Conservation (phyloP, 2,113 vertebrate genomes). For the Turdus rufiventris region DNA sequence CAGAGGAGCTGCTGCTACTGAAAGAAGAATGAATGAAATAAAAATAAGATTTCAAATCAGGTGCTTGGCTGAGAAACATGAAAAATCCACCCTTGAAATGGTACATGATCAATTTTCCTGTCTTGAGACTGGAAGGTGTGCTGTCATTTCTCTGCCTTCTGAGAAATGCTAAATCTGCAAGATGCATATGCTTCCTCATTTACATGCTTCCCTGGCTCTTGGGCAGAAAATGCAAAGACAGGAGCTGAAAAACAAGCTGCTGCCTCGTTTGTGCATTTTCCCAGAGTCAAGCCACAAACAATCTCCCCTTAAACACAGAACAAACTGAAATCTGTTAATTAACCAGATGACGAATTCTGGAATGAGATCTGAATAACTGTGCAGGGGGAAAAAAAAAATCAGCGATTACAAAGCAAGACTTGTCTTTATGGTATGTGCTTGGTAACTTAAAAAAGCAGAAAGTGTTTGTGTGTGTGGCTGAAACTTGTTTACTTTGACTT, state of each 20-base stretch:
- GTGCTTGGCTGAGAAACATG: background rate
- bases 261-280: conserved; percentile 6
- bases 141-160: conserved; percentile 23
- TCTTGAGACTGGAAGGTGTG: background rate
- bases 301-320: conserved; percentile 1
- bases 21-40: background rate
- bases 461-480: background rate
- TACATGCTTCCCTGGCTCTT: conserved; percentile 14
- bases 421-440: background rate
- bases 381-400: fast-evolving
- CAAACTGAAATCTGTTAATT: conserved; percentile 34
- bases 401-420: background rate
- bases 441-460: background rate
- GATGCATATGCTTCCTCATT: conserved; percentile 16
- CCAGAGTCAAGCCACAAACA: conserved; percentile 23
- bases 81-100: background rate
- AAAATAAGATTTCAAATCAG: background rate
- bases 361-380: conserved; percentile 45
- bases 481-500: conserved; percentile 21
- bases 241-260: conserved; percentile 36
- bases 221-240: conserved; percentile 36
- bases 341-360: conserved; percentile 9
- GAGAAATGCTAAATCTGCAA: conserved; percentile 17
- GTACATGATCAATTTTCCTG: background rate
- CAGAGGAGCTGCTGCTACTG: background rate